Conservation (phyloP, 2,888 invertebrate species). For the Nipponacmea schrenckii region DNA sequence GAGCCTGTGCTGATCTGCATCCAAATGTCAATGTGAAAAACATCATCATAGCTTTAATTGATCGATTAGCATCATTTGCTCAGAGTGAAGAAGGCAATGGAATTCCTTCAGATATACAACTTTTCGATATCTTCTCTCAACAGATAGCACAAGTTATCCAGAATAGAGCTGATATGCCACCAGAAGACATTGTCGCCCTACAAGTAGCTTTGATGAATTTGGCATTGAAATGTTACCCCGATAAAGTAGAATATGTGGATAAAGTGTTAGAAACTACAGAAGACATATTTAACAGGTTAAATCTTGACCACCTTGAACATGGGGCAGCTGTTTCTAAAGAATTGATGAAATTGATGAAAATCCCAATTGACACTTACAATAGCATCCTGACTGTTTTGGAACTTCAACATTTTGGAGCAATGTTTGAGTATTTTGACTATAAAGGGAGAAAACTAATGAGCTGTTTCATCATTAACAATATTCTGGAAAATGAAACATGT, state of each 20-base stretch:
- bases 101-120: conserved; percentile 86
- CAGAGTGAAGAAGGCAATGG: conserved; percentile 73
- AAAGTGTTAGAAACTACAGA: conserved; percentile 91
- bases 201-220: conserved; percentile 93
- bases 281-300: conserved; percentile 88
- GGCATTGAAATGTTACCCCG: conserved; percentile 96
- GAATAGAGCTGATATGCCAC: conserved; percentile 94
- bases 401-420: conserved; percentile 85
- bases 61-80: conserved; percentile 71
- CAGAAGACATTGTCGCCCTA: conserved; percentile 92
- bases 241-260: conserved; percentile 93
- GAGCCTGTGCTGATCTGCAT: conserved; percentile 96
- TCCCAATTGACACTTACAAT: conserved; percentile 94
- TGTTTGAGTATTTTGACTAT: conserved; percentile 89
- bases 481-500: conserved; percentile 87
- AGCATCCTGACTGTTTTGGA: conserved; percentile 88
- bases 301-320: conserved; percentile 77
- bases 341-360: conserved; percentile 89
- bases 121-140: conserved; percentile 98
- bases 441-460: conserved; percentile 85
- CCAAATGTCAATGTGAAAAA: conserved; percentile 97
- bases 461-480: conserved; percentile 88
- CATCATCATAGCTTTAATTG: conserved; percentile 95
- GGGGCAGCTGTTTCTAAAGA: conserved; percentile 83
- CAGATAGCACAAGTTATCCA: conserved; percentile 95